phyloP scores from a whole-genome alignment of 2,113 vertebrate species.

The Eulemur rufifrons region DNA sequence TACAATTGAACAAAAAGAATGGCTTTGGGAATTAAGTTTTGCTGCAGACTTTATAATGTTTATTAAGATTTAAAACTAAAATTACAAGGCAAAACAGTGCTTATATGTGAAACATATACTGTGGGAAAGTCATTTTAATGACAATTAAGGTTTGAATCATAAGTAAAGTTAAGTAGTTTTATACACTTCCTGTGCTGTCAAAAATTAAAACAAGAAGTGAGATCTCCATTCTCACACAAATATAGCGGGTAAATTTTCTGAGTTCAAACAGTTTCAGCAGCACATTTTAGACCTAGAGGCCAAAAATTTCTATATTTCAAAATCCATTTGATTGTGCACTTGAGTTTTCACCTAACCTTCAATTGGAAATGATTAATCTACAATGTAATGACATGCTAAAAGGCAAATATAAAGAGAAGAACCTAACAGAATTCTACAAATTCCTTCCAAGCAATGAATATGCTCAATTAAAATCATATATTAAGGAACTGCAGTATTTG shows the following conservation, averaged over 20 bases:
- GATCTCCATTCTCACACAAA: background rate
- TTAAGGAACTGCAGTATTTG: background rate
- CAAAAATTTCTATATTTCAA: conserved; percentile 35
- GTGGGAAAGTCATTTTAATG: background rate
- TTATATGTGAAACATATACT: background rate
- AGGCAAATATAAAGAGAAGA: conserved; percentile 23
- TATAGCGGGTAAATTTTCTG: background rate
- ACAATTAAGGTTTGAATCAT: background rate
- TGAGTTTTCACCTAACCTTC: background rate
- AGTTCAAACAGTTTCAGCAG: background rate
- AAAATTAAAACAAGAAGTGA: conserved; percentile 28
- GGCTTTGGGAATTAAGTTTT: background rate
- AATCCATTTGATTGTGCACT: background rate
- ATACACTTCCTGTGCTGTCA: background rate
- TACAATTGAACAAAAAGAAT: background rate
- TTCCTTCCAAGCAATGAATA: conserved; percentile 44
- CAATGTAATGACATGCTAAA: background rate
- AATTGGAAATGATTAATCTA: conserved; percentile 25
- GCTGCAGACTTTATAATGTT: background rate
- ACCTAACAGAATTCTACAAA: conserved; percentile 52
- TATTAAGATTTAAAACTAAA: background rate
- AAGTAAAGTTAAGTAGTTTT: background rate
- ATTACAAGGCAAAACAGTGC: background rate
- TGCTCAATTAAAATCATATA: conserved; percentile 47
- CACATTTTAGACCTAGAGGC: background rate